Conservation (phyloP, 2,888 invertebrate species). For the Eupithecia exiguata region DNA sequence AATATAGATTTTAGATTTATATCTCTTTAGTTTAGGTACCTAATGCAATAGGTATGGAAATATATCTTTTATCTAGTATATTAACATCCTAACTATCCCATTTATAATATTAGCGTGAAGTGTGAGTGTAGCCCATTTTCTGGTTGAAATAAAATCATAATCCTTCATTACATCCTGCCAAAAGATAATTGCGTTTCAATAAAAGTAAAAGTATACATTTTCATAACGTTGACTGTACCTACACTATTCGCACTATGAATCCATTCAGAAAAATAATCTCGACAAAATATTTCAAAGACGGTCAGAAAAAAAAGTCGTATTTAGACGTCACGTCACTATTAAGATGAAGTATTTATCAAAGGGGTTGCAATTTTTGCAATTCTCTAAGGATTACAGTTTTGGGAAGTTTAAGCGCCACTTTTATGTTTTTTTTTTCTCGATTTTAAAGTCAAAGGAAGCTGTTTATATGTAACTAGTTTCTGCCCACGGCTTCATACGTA, state of each 20-base stretch:
- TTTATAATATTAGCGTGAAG: no score
- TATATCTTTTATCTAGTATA: no score
- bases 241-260: conserved; percentile 68
- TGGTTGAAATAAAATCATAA: no score
- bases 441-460: background rate
- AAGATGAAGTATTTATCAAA: conserved; percentile 47
- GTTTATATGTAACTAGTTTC: background rate
- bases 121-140: no score
- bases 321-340: conserved; percentile 17
- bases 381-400: conserved; percentile 70
- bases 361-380: conserved; percentile 59
- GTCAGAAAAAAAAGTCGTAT: conserved; percentile 41
- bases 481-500: background rate
- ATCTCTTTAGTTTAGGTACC: no score
- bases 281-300: conserved; percentile 52
- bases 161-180: no score
- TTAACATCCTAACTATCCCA: no score
- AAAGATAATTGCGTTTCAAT: background rate
- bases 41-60: no score
- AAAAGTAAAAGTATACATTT: background rate
- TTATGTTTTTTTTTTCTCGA: conserved; percentile 37
- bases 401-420: conserved; percentile 73
- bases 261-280: conserved; percentile 65
- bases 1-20: no score
- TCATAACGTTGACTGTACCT: conserved; percentile 11